Base-by-base conservation (phyloP, 2,888 invertebrate species). In the Drosophila incognita region DNA sequence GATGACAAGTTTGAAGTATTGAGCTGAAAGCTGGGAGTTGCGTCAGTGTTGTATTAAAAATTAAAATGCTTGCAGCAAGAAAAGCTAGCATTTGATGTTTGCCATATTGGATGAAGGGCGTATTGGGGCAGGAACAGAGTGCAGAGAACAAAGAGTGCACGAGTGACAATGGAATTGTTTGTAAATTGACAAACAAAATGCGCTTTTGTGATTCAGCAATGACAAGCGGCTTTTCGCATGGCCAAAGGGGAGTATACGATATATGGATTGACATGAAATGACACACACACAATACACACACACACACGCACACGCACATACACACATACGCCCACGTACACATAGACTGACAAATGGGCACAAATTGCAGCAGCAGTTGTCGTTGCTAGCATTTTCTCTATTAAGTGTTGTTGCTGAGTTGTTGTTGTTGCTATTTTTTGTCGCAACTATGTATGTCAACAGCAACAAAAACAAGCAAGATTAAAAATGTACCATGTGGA, bases 161-260 rank as follows among this genome's bases (percentile, higher is more conserved):
- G 65, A 67, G 56, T 69, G 69, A 65, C 75, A 84, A 81, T 81
- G 59, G 56, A 69, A 86, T 68, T 76, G 86, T 62, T 80, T 65
- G 66, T 46, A 77, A 79, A 79, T 79, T 72, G 77, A 63, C 78
- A 78, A 81, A 72, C 76, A 80, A 72, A 76, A 74, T 71, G 82
- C 63, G 68, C 70, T 70, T 74, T 56, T 67, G 84, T 78, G 74
- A 75, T 80, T 81, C 64, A 62, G 49, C 56, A 68, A 48, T 60
- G 56, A 65, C 42, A 65, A 61, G 33, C 72, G 62, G 68, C 79
- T 69, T 58, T 65, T 63, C 42, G 49, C 59, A 71, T 82, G 68
- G 83, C 87, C 67, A 73, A 75, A 70, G 82, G 85, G 87, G 80
- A 85, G 72, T 51, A 82, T 67, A 66, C 75, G 69, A 75, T 84